phyloP scores from a whole-genome alignment of 1,140 invertebrate species.

The Cherax quadricarinatus region DNA sequence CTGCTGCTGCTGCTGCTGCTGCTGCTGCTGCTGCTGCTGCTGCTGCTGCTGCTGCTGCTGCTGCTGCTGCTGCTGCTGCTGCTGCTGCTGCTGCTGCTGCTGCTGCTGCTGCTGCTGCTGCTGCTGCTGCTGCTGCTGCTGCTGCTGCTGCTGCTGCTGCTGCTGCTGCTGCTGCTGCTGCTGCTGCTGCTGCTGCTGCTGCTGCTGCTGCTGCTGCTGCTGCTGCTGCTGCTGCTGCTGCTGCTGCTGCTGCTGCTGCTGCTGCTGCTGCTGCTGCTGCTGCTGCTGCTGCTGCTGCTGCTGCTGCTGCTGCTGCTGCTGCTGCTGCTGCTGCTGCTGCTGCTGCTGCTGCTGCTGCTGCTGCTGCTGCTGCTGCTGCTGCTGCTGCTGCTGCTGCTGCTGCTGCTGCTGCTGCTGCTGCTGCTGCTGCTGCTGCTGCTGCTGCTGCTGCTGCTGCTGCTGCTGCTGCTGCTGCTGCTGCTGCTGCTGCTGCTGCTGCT shows the following conservation, averaged over 20 bases:
- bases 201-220: conserved; percentile 9
- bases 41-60: conserved; percentile 5
- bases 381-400: conserved; percentile 9
- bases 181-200: conserved; percentile 14
- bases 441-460: conserved; percentile 14
- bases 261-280: conserved; percentile 9
- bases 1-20: conserved; percentile 10
- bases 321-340: conserved; percentile 9
- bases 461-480: not conserved
- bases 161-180: conserved; percentile 10
- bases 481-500: conserved; percentile 21
- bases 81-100: conserved; percentile 9
- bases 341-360: conserved; percentile 6
- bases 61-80: conserved; percentile 5
- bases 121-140: conserved; percentile 14
- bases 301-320: conserved; percentile 21
- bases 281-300: conserved; percentile 2
- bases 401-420: conserved; percentile 17
- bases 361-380: conserved; percentile 7
- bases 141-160: conserved; percentile 14
- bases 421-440: conserved; percentile 10
- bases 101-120: conserved; percentile 10
- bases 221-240: conserved; percentile 14
- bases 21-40: conserved; percentile 14
- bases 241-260: conserved; percentile 10